Evolutionary conservation across 2,888 invertebrate species (phyloP).

Genomic region (Eulithis prunata): DNA sequence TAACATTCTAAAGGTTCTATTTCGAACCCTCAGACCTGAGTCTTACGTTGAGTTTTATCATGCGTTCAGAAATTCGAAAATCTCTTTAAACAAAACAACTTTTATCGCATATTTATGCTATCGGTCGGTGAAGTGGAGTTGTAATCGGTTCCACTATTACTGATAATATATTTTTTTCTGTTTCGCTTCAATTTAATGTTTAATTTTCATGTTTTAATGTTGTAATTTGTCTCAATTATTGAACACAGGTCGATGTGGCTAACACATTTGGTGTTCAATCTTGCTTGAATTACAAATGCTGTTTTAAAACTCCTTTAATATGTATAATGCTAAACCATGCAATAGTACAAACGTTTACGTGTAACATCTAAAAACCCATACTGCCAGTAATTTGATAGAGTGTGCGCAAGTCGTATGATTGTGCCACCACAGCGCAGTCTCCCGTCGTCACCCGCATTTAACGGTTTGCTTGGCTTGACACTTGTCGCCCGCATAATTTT

Average conservation of each 20-base stretch:
- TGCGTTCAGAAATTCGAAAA: not conserved
- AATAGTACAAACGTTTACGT: not conserved
- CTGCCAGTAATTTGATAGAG: slow-evolving; percentile 20
- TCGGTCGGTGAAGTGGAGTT: slow-evolving; percentile 47
- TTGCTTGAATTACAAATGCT: too few relatives aligned
- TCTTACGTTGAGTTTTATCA: not conserved
- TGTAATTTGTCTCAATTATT: too few relatives aligned
- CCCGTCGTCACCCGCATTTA: slow-evolving; percentile 58
- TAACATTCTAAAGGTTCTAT: slow-evolving; percentile 27
- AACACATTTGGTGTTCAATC: too few relatives aligned
- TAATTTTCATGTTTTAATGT: not conserved
- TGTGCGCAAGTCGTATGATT: slow-evolving; percentile 33
- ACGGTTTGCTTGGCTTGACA: slow-evolving; percentile 39
- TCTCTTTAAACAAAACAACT: slow-evolving; percentile 42
- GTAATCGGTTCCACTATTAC: slow-evolving; percentile 56
- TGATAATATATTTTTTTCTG: slow-evolving; percentile 35
- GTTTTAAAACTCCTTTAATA: too few relatives aligned
- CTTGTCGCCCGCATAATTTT: slow-evolving; percentile 45
- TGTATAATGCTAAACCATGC: too few relatives aligned
- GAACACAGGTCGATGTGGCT: too few relatives aligned
- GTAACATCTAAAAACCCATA: not conserved
- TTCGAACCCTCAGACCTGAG: slow-evolving; percentile 6
- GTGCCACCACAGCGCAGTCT: slow-evolving; percentile 39
- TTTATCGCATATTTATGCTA: slow-evolving; percentile 58
- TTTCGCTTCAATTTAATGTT: slow-evolving; percentile 9